These are phyloP conservation scores for Ganaspis brasiliensis DNA, from an alignment of 2,888 invertebrate species.

Conservation along the genomic window DNA sequence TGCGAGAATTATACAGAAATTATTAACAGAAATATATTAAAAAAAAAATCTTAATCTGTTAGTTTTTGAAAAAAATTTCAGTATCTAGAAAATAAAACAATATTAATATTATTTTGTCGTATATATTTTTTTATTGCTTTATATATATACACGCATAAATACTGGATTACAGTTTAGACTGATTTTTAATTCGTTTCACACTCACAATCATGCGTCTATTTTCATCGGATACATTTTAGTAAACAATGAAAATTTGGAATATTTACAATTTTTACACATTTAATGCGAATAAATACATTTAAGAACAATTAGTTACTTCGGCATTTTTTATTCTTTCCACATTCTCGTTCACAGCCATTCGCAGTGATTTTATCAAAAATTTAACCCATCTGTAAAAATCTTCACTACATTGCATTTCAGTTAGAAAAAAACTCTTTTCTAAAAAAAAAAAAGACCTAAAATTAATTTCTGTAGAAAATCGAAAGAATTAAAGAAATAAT, in stretches of 20 bases:
- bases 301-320: conserved; percentile 10
- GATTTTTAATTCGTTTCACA: conserved; percentile 21
- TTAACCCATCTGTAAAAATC: too few species aligned
- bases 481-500: too few species aligned
- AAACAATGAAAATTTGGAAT: conserved; percentile 46
- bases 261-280: conserved; percentile 40
- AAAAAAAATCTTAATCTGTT: too few species aligned
- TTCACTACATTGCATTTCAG: too few species aligned
- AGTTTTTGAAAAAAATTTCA: too few species aligned
- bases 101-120: not conserved
- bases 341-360: conserved; percentile 61
- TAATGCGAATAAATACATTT: conserved; percentile 31
- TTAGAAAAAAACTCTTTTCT: too few species aligned
- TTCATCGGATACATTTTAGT: conserved; percentile 38
- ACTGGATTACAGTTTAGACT: conserved; percentile 20
- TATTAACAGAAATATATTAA: too few species aligned
- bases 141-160: conserved; percentile 29
- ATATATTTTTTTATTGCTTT: not conserved
- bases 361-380: conserved; percentile 46
- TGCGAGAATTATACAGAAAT: too few species aligned
- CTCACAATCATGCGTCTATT: conserved; percentile 19
- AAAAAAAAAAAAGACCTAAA: too few species aligned
- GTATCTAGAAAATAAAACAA: too few species aligned
- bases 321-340: not conserved
- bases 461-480: too few species aligned